These are phyloP conservation scores for Shinisaurus crocodilurus DNA, from an alignment of 2,113 vertebrate genomes.

Conservation along the genomic window DNA sequence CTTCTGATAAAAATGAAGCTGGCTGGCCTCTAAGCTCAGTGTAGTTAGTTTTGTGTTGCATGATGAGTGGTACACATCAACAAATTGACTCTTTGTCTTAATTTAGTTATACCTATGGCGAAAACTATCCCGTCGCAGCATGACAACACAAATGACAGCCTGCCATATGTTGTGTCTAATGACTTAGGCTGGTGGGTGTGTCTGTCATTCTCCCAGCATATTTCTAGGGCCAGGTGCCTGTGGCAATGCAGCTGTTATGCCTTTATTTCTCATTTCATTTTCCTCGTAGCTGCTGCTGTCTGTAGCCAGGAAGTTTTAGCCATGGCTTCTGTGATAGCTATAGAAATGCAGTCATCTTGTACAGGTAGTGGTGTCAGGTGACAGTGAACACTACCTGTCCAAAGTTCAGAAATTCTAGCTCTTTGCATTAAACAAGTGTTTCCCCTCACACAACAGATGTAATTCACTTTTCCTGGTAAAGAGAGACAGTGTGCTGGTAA, in stretches of 20 bases:
- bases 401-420: neutral
- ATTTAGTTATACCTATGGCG: conserved; percentile 52
- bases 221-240: conserved; percentile 52
- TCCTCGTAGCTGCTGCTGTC: neutral
- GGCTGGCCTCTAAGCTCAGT: neutral
- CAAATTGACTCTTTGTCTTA: conserved; percentile 47
- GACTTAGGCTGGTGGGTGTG: conserved; percentile 40
- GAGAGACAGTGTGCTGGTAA: neutral
- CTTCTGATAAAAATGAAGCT: neutral
- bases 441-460: neutral
- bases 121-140: conserved; percentile 45
- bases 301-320: neutral
- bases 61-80: neutral
- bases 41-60: neutral
- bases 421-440: rapidly evolving
- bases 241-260: conserved; percentile 56
- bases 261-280: conserved; percentile 4
- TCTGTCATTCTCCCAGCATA: neutral
- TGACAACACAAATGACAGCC: conserved; percentile 38
- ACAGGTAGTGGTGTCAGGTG: neutral
- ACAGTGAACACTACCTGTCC: rapidly evolving
- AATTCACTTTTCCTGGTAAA: rapidly evolving
- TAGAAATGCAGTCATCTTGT: neutral
- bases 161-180: conserved; percentile 55
- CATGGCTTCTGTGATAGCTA: conserved; percentile 42